Base-by-base conservation (phyloP, 2,888 invertebrate genomes). In the Galeruca laticollis region DNA sequence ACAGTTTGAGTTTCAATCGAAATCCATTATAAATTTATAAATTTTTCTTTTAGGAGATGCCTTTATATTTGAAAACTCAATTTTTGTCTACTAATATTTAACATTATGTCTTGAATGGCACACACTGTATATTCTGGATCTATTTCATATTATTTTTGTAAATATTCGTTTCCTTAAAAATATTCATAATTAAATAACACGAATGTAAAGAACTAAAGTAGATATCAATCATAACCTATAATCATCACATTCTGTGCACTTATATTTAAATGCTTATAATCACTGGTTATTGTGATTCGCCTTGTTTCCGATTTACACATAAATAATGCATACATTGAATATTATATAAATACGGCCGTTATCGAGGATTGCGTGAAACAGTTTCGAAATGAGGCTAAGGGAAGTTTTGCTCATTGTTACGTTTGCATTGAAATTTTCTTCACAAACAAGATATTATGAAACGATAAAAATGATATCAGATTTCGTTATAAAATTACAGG, bases 401-500 rank as follows among this genome's bases (percentile, higher is more conserved):
- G 18, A 20, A 31, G 4, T 11, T 18, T 33, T 59, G 13, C 9
- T 59, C 15, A 49, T 49, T 31, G 18, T 69, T 8, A 18, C 57
- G 13, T 13, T 37, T 2, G n/a, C 51, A 6, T 31, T 43, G 13
- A 67, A n/a, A 18, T 37, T 47, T 21, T 49, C 67, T 33, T n/a
- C 37, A n/a, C 63, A 67, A 62, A 60, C 62, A 6, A 60, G 66
- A 10, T 52, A 57, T 47, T 51, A 31, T 13, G 71, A 69, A 51
- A 63, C 69, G 0, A 65, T 68, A 9, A 62, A 52, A 13, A 54
- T 74, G 9, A 59, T 73, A 20, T 65, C 66, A 47, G 79, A 78
- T 67, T 77, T 81, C 70, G 49, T 80, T 13, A 15, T 68, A 11
- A 57, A 51, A 31, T 75, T 79, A 68, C 65, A 73, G 52, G 40